These are phyloP conservation scores for Chymomyza caudatula DNA, from an alignment of 2,888 invertebrate species.

Conservation along the genomic window DNA sequence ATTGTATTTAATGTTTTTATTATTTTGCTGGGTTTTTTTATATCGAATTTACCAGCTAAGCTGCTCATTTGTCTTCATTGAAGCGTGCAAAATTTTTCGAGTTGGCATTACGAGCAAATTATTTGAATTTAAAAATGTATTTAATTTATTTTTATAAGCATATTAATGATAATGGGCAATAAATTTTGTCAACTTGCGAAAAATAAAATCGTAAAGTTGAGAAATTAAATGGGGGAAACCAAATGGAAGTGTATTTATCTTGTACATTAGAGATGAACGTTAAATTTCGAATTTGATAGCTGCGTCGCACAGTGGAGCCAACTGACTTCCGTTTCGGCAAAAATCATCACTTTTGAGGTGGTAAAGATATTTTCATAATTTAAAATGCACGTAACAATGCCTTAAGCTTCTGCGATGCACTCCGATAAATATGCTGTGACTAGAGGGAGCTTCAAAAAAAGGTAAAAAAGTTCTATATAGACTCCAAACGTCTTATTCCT, in stretches of 20 bases:
- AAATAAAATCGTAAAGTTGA: slow-evolving; percentile 58
- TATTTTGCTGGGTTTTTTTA: slow-evolving; percentile 12
- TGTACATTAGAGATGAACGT: background rate
- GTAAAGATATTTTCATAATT: too few relatives aligned
- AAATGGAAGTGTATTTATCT: slow-evolving; percentile 36
- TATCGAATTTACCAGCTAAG: slow-evolving; percentile 29
- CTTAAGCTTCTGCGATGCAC: too few relatives aligned
- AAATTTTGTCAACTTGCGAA: background rate
- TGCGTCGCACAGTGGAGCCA: too few relatives aligned
- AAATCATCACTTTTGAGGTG: too few relatives aligned
- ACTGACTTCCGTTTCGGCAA: too few relatives aligned
- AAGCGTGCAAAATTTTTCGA: slow-evolving; percentile 59
- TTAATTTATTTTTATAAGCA: background rate
- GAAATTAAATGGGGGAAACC: slow-evolving; percentile 28
- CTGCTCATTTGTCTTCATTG: slow-evolving; percentile 68
- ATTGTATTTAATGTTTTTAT: slow-evolving; percentile 58
- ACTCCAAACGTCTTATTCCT: too few relatives aligned
- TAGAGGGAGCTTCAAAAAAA: too few relatives aligned
- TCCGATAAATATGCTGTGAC: too few relatives aligned
- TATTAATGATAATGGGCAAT: background rate
- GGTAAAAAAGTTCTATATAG: too few relatives aligned
- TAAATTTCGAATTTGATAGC: background rate
- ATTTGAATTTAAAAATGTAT: background rate
- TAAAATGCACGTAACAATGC: too few relatives aligned
- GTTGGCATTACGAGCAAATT: slow-evolving; percentile 46